These are phyloP conservation scores for Calephelis nemesis DNA, from an alignment of 1,140 invertebrate species.

Conservation along the genomic window DNA sequence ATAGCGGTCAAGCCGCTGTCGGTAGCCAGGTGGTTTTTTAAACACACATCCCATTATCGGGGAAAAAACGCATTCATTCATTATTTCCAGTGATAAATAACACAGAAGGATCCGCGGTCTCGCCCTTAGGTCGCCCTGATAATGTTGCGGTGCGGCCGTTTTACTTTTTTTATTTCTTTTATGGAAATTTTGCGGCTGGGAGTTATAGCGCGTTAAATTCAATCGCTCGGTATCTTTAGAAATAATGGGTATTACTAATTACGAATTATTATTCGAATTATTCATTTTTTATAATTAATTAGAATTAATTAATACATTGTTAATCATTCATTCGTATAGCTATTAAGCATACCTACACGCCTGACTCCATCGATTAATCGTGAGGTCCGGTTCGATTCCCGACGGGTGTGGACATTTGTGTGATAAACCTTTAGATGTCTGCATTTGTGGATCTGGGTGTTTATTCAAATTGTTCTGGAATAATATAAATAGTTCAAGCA, in stretches of 20 bases:
- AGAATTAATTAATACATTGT: too few relatives aligned
- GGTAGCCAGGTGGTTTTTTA: slow-evolving; percentile 32
- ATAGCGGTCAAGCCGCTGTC: slow-evolving; percentile 19
- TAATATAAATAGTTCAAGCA: too few relatives aligned
- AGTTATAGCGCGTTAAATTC: slow-evolving; percentile 12
- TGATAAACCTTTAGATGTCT: too few relatives aligned
- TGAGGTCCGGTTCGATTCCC: too few relatives aligned
- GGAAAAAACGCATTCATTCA: slow-evolving; percentile 37
- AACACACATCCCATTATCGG: slow-evolving; percentile 34
- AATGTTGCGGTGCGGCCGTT: slow-evolving; percentile 34
- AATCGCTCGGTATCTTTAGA: slow-evolving; percentile 11
- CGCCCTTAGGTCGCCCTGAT: slow-evolving; percentile 34
- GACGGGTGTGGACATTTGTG: too few relatives aligned
- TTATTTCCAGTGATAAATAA: slow-evolving; percentile 40
- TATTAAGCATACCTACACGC: too few relatives aligned
- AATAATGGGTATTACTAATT: neutral
- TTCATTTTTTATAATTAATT: too few relatives aligned
- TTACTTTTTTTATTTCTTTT: slow-evolving; percentile 22
- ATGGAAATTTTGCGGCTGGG: slow-evolving; percentile 8
- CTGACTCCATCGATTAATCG: too few relatives aligned
- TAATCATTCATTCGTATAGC: too few relatives aligned
- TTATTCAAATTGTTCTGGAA: too few relatives aligned
- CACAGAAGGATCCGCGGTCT: slow-evolving; percentile 36
- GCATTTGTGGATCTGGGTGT: too few relatives aligned
- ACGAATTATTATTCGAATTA: neutral